Conservation (phyloP, 2,797 vertebrate species). For the Eutrigla gurnardus region DNA sequence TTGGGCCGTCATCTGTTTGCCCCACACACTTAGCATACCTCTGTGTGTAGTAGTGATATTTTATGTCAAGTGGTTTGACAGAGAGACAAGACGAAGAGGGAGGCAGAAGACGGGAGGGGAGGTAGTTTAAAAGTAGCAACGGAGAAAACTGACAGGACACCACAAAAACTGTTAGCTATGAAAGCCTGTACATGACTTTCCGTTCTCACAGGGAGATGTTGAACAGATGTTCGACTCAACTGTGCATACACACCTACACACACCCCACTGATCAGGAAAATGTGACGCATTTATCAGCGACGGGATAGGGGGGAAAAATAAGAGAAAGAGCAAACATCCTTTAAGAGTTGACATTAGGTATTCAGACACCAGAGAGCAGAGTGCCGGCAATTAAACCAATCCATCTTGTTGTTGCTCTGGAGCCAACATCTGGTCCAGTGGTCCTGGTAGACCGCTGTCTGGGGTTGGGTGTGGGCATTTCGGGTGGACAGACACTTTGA, state of each 20-base stretch:
- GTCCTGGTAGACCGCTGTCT: conserved; percentile 90
- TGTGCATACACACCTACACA: conserved; percentile 49
- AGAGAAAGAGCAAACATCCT: conserved; percentile 86
- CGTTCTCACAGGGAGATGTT: conserved; percentile 59
- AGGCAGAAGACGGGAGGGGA: conserved; percentile 23
- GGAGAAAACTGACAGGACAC: conserved; percentile 26
- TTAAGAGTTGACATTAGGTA: conserved; percentile 96
- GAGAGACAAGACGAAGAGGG: conserved; percentile 42
- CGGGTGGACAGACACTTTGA: conserved; percentile 86
- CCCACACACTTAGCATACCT: conserved; percentile 59
- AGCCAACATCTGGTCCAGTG: conserved; percentile 97
- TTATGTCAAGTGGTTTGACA: conserved; percentile 55
- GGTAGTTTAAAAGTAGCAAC: conserved; percentile 26
- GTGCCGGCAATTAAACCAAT: conserved; percentile 98
- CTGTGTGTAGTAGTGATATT: conserved; percentile 36
- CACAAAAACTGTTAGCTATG: conserved; percentile 32
- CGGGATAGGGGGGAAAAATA: conserved; percentile 21
- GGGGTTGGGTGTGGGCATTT: conserved; percentile 55
- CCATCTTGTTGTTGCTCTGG: conserved; percentile 93
- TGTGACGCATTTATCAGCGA: conserved; percentile 52
- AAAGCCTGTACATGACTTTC: conserved; percentile 34
- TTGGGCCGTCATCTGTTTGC: conserved; percentile 42
- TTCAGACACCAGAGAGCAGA: conserved; percentile 93
- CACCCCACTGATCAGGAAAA: conserved; percentile 58
- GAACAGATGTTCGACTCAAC: conserved; percentile 66